Evolutionary conservation across 2,797 vertebrate genomes (phyloP).

Genomic region (Tinamus major): DNA sequence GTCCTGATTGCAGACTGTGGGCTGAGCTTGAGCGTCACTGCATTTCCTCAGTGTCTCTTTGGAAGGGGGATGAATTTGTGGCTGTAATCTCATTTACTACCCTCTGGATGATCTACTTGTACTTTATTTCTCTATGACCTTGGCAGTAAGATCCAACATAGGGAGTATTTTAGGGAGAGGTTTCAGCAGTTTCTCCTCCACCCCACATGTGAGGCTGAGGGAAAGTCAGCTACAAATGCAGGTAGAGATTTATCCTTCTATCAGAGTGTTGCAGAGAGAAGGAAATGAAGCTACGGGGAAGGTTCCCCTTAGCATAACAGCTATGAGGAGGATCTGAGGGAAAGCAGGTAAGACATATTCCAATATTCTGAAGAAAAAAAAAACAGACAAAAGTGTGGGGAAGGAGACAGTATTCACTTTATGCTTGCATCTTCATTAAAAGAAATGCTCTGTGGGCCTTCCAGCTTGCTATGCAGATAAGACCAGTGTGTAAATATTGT

Average conservation of each 20-base stretch:
- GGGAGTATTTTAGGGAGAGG: background rate
- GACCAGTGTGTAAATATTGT: background rate
- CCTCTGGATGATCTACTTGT: background rate
- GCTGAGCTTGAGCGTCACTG: background rate
- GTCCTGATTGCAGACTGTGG: background rate
- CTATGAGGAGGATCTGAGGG: background rate
- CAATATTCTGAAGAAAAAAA: background rate
- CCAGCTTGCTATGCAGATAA: background rate
- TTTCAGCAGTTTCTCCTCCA: background rate
- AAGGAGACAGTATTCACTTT: background rate
- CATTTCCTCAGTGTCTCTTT: background rate
- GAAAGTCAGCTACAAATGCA: background rate
- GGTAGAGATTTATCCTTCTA: background rate
- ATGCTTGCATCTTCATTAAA: constrained; percentile 11
- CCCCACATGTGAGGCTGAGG: background rate
- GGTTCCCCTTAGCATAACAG: background rate
- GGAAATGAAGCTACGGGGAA: background rate
- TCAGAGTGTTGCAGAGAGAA: background rate
- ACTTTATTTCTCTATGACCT: background rate
- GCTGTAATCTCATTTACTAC: background rate
- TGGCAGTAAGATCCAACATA: background rate
- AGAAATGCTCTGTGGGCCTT: background rate
- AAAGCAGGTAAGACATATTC: background rate
- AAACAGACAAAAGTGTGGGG: background rate
- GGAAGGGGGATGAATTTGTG: background rate